Conservation (phyloP, 2,888 invertebrate species). For the Andrena bicolor region DNA sequence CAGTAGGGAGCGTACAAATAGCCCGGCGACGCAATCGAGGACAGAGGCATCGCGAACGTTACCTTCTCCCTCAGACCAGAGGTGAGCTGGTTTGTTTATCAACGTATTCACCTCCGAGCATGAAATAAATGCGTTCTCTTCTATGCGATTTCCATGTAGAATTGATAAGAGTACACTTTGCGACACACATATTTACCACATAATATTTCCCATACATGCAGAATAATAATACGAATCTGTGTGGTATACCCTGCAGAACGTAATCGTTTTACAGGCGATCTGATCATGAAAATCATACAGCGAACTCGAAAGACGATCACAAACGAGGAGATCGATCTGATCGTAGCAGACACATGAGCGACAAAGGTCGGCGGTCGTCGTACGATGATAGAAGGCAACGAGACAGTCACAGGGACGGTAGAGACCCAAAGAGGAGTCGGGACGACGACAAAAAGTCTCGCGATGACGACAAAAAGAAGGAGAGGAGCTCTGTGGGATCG, state of each 20-base stretch:
- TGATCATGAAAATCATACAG: slow-evolving; percentile 79
- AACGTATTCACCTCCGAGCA: slow-evolving; percentile 23
- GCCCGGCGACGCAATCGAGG: slow-evolving; percentile 72
- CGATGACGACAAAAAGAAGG: slow-evolving; percentile 79
- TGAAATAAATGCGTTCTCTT: slow-evolving; percentile 3
- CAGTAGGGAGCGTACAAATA: slow-evolving; percentile 77
- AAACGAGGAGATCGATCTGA: slow-evolving; percentile 75
- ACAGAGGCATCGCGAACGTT: slow-evolving; percentile 75
- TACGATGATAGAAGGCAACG: slow-evolving; percentile 78
- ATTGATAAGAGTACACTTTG: slow-evolving; percentile 44
- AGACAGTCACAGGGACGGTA: slow-evolving; percentile 77
- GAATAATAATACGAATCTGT: slow-evolving; percentile 85
- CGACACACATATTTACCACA: slow-evolving; percentile 42
- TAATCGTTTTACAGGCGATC: slow-evolving; percentile 85
- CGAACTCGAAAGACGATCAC: slow-evolving; percentile 78
- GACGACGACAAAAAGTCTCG: slow-evolving; percentile 78
- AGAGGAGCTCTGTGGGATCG: slow-evolving; percentile 71
- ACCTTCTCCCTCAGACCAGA: slow-evolving; percentile 81
- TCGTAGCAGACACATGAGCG: slow-evolving; percentile 73
- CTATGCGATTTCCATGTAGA: slow-evolving; percentile 12
- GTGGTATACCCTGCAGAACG: slow-evolving; percentile 85
- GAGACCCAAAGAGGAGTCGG: slow-evolving; percentile 75
- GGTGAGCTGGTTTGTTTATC: slow-evolving; percentile 82
- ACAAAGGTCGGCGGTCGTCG: slow-evolving; percentile 77
- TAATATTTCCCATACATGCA: slow-evolving; percentile 63